Evolutionary conservation across 2,797 vertebrate genomes (phyloP), one percentile per base, ranked within the genome.

Genomic region (Tamandua tetradactyla): DNA sequence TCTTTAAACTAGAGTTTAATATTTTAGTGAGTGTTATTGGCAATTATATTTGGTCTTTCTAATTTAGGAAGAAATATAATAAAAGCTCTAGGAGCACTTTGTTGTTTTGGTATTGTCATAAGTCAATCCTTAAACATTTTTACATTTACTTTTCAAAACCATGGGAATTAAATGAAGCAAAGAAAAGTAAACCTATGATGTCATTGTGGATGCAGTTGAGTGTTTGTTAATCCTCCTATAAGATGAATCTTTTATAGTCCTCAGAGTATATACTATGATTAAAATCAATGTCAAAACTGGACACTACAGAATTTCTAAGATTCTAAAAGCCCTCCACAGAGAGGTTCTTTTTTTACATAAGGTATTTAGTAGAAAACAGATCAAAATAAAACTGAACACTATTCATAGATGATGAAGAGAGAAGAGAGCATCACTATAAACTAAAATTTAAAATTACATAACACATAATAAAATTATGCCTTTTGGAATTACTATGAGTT

Each of bases 281-380:
- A 97, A 96, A 96, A 94, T 72, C 78, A 94, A 76, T 44, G 20
- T 89, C 47, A 85, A 95, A 95, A 80, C 22, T 86, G 87, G 64
- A 78, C 64, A 42, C 35, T 88, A 86, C 7, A 75, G 86, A 95
- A 91, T 89, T 75, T 94, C 44, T 23, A 97, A 15, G 3, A 83
- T 86, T 86, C 47, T 71, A 42, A 71, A 94, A 90, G 25, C 86
- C 66, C 27, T 57, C 92, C 69, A 62, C n/a, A 42, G 64, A 64
- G 23, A 5, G 52, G 17, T 55, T 55, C 7, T 17, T 52, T 17
- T 52, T 52, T 52, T 52, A 52, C 5, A 75, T 57, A 25, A 5
- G 94, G 3, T 80, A 40, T 78, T 93, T 92, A 64, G 62, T 62
- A 76, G 59, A 95, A 90, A 93, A 84, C 22, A 94, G 44, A 87